Base-by-base conservation (phyloP, 2,113 vertebrate species). In the Brienomyrus brachyistius region DNA sequence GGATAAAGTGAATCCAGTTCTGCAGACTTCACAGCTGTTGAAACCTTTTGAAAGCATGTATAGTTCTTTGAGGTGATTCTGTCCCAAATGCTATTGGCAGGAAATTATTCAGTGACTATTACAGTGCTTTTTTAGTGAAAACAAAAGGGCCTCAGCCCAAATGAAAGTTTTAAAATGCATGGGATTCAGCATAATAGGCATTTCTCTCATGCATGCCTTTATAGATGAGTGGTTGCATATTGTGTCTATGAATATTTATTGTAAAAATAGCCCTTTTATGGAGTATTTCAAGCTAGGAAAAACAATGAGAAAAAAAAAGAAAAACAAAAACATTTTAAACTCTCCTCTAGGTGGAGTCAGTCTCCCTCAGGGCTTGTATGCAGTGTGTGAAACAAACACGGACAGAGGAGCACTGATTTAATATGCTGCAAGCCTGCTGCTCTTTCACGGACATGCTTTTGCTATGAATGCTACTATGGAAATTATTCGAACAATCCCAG, bases 331-430 rank as follows among this genome's bases (percentile, higher is more conserved):
- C 23, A 23, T 93, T 87, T 94, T 91, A 86, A 91, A 93, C 54
- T 90, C 40, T 90, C 94, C 95, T 95, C 92, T 94, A 96, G 95
- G 95, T 95, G 95, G 96, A 93, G 93, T 91, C 93, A 95, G 92
- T 95, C 93, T 96, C 94, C 95, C 95, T 95, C 54, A 83, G 92
- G 54, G 92, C 87, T 92, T 48, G 17, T 52, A 54, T 54, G 40
- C 45, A 35, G 70, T n/a, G 21, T 40, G n/a, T 70, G 62, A 48
- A 11, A 77, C 19, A n/a, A 51, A 88, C 47, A 51, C 17, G 21
- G 80, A 51, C 43, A 48, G 88, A 91, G 89, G n/a, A 87, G 85
- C 85, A 90, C 85, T 35, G 85, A 87, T 87, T 54, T 87, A 54
- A 87, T 51, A 35, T 31, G 85, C 51, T 87, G 83, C 45, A 43